Conservation (phyloP, 2,113 vertebrate species). For the Cottus gobio region DNA sequence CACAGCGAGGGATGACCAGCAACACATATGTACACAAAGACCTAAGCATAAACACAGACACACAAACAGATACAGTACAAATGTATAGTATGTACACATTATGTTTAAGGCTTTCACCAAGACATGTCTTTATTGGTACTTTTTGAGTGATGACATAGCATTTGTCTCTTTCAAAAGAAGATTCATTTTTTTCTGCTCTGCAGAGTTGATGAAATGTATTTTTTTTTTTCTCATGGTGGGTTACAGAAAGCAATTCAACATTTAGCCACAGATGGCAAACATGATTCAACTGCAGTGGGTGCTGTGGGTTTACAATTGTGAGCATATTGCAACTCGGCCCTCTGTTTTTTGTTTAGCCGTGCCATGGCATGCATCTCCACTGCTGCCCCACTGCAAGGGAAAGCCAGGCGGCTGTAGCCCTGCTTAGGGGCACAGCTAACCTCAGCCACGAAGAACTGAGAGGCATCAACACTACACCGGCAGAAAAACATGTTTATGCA, state of each 20-base stretch:
- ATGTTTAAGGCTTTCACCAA: background rate
- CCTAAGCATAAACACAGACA: background rate
- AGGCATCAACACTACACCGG: background rate
- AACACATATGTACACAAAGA: constrained; percentile 44
- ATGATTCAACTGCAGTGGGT: background rate
- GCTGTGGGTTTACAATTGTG: background rate
- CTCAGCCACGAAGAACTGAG: background rate
- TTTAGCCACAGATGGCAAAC: background rate
- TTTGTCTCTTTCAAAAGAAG: background rate
- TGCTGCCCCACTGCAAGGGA: background rate
- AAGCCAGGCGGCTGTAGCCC: background rate
- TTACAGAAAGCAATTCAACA: constrained; percentile 14
- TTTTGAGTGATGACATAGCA: constrained; percentile 1
- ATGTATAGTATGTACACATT: background rate
- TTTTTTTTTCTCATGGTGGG: background rate
- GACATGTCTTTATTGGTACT: background rate
- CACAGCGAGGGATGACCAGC: no score
- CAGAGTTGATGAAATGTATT: background rate
- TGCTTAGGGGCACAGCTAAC: background rate
- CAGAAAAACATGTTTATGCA: background rate
- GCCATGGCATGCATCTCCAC: background rate
- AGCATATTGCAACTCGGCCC: constrained; percentile 5
- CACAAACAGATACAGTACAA: background rate
- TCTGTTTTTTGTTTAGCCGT: background rate
- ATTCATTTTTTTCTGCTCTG: background rate